Base-by-base conservation (phyloP, 2,797 vertebrate genomes). In the Rhinichthys osculus region DNA sequence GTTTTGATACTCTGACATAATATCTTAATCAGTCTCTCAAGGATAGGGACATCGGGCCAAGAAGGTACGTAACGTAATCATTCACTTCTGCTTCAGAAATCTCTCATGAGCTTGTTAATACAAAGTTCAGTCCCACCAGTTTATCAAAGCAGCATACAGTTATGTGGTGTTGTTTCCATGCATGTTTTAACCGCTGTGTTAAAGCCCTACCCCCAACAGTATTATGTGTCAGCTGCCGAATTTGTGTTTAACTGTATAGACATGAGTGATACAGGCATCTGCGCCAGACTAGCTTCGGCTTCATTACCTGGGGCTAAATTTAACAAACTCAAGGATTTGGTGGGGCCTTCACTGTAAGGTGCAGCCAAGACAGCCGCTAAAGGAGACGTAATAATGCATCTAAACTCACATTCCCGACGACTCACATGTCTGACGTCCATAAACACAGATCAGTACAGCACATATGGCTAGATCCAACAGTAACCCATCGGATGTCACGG, bases 291-390 rank as follows among this genome's bases (percentile, higher is more conserved):
- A 79, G 76, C 38, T 71, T 71, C 2, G 33, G 84, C 67, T 81
- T 44, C 42, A 42, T 33, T 42, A 80, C 84, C 70, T 67, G 69
- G 23, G 78, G 84, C 59, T 81, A 85, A 81, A 81, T 85, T 85
- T 79, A 79, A 71, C 83, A 27, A 72, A 85, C 83, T 85, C 52
- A 47, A 85, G 76, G 83, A 52, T 59, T 78, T 78, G 66, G 64
- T 14, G 52, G n/a, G 8, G 14, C 27, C 10, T 27, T 78, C 27
- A 19, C 66, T 85, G 50, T 71, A 72, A 71, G 76, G 66, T 79
- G 71, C 23, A 71, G 74, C 67, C 66, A 33, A 84, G 30, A 50
- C 66, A 85, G 74, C 74, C 70, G 50, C 83, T 78, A 70, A 78
- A 84, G 57, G 67, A 79, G 83, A 85, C 19, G 38, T 85, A 79